Evolutionary conservation across 2,888 invertebrate species (phyloP).

Genomic region (Ptilodon capucinus): DNA sequence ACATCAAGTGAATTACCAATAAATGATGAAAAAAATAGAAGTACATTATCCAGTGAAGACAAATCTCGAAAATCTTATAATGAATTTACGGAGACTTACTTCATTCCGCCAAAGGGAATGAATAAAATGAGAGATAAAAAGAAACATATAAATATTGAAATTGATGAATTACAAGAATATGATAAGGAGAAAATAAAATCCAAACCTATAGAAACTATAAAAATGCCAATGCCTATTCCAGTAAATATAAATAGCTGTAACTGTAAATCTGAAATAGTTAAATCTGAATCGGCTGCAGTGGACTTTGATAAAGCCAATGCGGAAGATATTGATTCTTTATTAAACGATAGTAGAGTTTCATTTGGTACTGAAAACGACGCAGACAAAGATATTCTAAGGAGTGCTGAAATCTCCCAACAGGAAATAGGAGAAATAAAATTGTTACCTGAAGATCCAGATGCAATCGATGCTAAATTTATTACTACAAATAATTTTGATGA

Average conservation of each 20-base stretch:
- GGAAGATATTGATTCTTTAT: neutral
- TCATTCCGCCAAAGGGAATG: conserved; percentile 41
- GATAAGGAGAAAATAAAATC: neutral
- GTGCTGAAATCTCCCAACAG: neutral
- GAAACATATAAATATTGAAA: neutral
- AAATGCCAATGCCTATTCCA: neutral
- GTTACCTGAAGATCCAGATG: neutral
- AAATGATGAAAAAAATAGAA: conserved; percentile 26
- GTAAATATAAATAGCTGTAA: neutral
- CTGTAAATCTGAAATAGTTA: neutral
- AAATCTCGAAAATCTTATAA: conserved; percentile 27
- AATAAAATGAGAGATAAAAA: conserved; percentile 14
- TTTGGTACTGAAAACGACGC: neutral
- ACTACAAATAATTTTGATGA: neutral
- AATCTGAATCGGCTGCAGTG: neutral
- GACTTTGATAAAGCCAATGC: neutral
- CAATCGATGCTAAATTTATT: neutral
- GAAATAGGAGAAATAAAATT: neutral
- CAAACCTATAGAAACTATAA: neutral
- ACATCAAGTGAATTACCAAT: conserved; percentile 28
- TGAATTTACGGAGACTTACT: conserved; percentile 39
- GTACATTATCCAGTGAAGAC: conserved; percentile 17
- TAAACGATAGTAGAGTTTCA: neutral
- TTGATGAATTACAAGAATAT: neutral
- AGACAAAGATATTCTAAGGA: neutral